A percentile compares a stretch with the other conserved stretches of the same genome.
Evolutionary conservation across 2,888 invertebrate genomes (phyloP).

Genomic region (Cosmia pyralina): DNA sequence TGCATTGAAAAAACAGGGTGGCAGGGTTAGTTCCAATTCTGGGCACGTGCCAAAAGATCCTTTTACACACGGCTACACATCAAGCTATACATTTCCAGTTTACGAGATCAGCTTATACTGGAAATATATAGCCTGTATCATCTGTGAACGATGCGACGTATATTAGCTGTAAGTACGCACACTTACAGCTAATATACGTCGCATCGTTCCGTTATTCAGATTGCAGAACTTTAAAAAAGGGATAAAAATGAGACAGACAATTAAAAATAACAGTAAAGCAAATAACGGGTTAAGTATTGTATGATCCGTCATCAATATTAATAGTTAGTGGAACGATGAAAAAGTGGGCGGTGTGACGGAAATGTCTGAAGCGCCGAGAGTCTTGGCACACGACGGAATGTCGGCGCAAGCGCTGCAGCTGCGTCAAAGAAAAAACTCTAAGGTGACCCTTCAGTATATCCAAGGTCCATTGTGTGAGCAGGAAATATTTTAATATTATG

Average conservation of each 20-base stretch:
- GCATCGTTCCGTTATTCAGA: neutral
- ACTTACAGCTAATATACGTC: no score
- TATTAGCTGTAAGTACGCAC: no score
- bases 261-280: slow-evolving; percentile 52
- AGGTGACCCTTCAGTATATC: slow-evolving; percentile 51
- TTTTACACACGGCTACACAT: no score
- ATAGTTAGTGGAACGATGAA: slow-evolving; percentile 70
- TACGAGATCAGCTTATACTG: no score
- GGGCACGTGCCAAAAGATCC: neutral
- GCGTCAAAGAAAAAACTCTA: slow-evolving; percentile 53
- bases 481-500: slow-evolving; percentile 3
- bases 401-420: slow-evolving; percentile 61
- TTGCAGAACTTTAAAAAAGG: neutral
- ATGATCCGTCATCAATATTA: slow-evolving; percentile 76
- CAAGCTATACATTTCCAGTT: no score
- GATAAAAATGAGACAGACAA: slow-evolving; percentile 4
- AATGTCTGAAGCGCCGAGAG: slow-evolving; percentile 70
- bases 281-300: slow-evolving; percentile 48
- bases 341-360: slow-evolving; percentile 72
- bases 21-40: neutral
- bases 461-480: slow-evolving; percentile 32
- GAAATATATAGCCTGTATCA: no score
- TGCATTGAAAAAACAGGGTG: neutral
- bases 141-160: no score
- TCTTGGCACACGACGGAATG: slow-evolving; percentile 81